Evolutionary conservation across 2,113 vertebrate genomes (phyloP).

Genomic region (Phalacrocorax carbo): DNA sequence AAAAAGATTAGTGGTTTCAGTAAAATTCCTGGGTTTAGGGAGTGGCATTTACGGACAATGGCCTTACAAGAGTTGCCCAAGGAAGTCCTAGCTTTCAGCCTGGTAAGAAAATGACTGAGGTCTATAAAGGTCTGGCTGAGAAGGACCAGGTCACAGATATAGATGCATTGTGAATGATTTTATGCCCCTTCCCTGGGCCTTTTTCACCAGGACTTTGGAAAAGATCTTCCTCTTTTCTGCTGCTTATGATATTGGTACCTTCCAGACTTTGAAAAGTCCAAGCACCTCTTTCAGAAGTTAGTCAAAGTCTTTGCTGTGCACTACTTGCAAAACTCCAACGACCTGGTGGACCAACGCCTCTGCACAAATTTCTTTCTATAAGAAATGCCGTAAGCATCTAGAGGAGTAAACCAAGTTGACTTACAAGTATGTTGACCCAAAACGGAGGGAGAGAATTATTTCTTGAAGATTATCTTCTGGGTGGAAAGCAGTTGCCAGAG

Average conservation of each 20-base stretch:
- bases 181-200: background rate
- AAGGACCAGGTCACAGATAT: background rate
- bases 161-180: background rate
- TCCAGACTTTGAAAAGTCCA: background rate
- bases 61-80: background rate
- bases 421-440: background rate
- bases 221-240: background rate
- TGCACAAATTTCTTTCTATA: background rate
- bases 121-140: background rate
- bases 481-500: conserved; percentile 24
- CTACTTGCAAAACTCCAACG: background rate
- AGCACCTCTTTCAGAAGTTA: background rate
- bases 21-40: background rate
- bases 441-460: background rate
- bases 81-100: background rate
- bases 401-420: background rate
- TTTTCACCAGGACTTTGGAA: background rate
- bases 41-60: background rate
- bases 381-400: background rate
- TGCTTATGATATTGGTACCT: background rate
- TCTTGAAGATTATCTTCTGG: background rate
- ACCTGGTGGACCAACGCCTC: background rate
- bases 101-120: background rate
- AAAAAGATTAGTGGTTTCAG: background rate
- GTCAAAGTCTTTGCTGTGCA: background rate